phyloP scores from a whole-genome alignment of 2,888 invertebrate species.

The Noctua pronuba region DNA sequence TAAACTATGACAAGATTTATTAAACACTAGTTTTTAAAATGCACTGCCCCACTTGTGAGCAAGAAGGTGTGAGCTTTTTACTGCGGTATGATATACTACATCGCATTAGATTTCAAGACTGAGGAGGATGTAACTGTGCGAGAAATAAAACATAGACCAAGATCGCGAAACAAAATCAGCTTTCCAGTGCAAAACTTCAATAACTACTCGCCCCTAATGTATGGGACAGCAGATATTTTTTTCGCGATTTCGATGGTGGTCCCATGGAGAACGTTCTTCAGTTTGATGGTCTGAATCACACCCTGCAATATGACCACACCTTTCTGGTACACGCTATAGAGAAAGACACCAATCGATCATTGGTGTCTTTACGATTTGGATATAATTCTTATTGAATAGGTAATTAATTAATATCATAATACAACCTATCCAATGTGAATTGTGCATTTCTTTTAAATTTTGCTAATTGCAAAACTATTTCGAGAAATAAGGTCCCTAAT shows the following conservation, averaged over 20 bases:
- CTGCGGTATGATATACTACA: not conserved
- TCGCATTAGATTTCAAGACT: not conserved
- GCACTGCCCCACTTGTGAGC: not conserved
- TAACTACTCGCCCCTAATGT: not conserved
- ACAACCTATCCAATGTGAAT: too few species aligned
- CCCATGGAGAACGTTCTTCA: not conserved
- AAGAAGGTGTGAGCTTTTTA: not conserved
- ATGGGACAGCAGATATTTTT: not conserved
- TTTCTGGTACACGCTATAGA: not conserved
- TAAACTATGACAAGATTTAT: conserved; percentile 21
- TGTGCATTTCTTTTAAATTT: too few species aligned
- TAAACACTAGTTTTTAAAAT: conserved; percentile 1
- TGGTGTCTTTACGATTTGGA: too few species aligned
- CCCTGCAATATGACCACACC: not conserved
- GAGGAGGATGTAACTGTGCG: not conserved
- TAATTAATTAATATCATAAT: too few species aligned
- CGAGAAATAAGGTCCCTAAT: too few species aligned
- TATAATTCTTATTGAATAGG: too few species aligned
- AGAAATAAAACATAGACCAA: not conserved
- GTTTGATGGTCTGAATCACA: not conserved
- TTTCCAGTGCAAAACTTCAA: not conserved
- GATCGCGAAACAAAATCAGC: not conserved
- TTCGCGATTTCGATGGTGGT: not conserved
- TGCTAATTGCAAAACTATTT: too few species aligned
- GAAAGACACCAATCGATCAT: too few species aligned